phyloP scores from a whole-genome alignment of 2,797 vertebrate species.

The Syngnathus rostellatus region DNA sequence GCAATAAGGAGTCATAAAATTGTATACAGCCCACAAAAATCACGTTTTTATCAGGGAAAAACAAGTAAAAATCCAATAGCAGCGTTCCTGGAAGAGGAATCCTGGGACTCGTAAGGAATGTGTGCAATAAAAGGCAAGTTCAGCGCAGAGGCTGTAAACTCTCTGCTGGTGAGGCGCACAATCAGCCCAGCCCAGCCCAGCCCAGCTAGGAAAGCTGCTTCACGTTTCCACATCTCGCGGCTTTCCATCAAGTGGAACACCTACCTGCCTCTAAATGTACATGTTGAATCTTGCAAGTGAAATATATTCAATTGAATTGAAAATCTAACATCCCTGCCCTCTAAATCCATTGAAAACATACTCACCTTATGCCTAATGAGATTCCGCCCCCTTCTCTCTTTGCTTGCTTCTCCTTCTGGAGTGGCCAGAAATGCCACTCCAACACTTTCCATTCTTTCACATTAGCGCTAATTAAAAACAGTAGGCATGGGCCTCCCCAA shows the following conservation, averaged over 20 bases:
- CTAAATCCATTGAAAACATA: not conserved
- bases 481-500: constrained; percentile 18
- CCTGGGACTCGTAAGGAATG: constrained; percentile 23
- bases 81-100: constrained; percentile 8
- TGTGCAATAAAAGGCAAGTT: constrained; percentile 17
- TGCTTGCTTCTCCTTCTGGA: constrained; percentile 13
- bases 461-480: constrained; percentile 56
- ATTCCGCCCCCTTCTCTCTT: not conserved
- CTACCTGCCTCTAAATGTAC: not conserved
- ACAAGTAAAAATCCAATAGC: not conserved
- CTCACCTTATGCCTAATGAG: not conserved
- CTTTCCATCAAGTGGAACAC: not conserved
- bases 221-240: not conserved
- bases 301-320: not conserved
- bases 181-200: constrained; percentile 5
- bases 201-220: not conserved
- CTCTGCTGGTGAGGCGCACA: constrained; percentile 11
- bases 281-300: not conserved
- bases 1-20: not conserved
- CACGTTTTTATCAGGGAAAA: constrained; percentile 2
- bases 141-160: constrained; percentile 16
- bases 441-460: constrained; percentile 45
- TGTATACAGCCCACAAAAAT: not conserved
- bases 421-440: constrained; percentile 7
- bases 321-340: not conserved